Evolutionary conservation across 2,888 invertebrate genomes (phyloP).

Genomic region (Malthinus seriepunctatus): DNA sequence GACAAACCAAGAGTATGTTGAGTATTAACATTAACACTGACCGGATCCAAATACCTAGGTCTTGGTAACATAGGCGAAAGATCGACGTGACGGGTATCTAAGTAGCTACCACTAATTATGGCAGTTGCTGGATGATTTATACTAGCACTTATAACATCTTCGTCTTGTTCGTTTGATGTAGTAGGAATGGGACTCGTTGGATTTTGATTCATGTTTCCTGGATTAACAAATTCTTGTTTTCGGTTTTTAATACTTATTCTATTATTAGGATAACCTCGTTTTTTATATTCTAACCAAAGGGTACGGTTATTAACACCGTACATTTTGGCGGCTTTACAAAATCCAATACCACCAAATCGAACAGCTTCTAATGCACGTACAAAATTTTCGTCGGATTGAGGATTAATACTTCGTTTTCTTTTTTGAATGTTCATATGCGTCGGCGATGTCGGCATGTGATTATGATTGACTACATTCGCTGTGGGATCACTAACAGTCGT

Average conservation of each 20-base stretch:
- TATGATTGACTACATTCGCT: slow-evolving; percentile 16
- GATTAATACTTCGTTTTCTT: slow-evolving; percentile 75
- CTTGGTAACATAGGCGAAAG: slow-evolving; percentile 63
- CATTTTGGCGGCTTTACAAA: slow-evolving; percentile 82
- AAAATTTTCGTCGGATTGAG: slow-evolving; percentile 83
- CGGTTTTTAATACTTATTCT: slow-evolving; percentile 77
- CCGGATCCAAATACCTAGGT: slow-evolving; percentile 47
- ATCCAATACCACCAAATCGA: slow-evolving; percentile 80
- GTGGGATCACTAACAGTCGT: slow-evolving; percentile 6
- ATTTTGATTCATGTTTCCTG: slow-evolving; percentile 57
- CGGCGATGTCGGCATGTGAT: slow-evolving; percentile 45
- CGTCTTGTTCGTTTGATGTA: slow-evolving; percentile 8
- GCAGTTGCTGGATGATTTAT: slow-evolving; percentile 49
- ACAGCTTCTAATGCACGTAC: slow-evolving; percentile 81
- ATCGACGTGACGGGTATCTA: slow-evolving; percentile 73
- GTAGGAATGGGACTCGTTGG: slow-evolving; percentile 4
- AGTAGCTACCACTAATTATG: slow-evolving; percentile 65
- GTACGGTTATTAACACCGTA: slow-evolving; percentile 86
- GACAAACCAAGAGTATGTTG: slow-evolving; percentile 69
- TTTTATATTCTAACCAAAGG: slow-evolving; percentile 83
- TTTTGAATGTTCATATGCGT: slow-evolving; percentile 58
- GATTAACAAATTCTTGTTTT: slow-evolving; percentile 59
- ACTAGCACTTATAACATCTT: slow-evolving; percentile 51
- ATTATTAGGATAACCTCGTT: slow-evolving; percentile 80
- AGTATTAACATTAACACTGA: slow-evolving; percentile 39